Evolutionary conservation across 2,113 vertebrate species (phyloP), one percentile per base, ranked within the genome.

Genomic region (Vulpes vulpes): DNA sequence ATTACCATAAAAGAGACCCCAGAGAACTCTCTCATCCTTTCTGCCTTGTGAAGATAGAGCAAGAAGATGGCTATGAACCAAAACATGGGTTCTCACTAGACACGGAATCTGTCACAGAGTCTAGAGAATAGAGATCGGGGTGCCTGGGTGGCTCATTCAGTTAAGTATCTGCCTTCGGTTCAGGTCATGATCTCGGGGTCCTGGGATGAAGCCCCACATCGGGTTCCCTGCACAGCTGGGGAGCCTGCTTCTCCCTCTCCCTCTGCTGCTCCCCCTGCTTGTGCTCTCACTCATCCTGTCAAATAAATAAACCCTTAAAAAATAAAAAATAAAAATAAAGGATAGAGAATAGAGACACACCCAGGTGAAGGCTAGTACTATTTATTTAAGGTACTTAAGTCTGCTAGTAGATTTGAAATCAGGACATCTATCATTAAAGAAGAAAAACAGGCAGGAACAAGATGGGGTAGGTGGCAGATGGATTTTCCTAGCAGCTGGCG

Each of bases 371-470:
- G 5, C 49, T 81, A 82, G 15, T 95, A 80, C 85, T 87, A 43
- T 88, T 85, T 97, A 84, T 73, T 97, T 91, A 96, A 96, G 94
- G 93, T 69, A 65, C 55, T 82, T 96, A 89, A 91, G 73, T 90
- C 76, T 67, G 53, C 59, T 91, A 15, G 27, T 89, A 84, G 78
- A 95, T 95, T 96, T 91, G 88, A 94, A 97, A 91, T 38, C 27
- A 20, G 95, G 78, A 96, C 93, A 95, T 73, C 87, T 93, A 93
- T 97, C 94, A 97, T 93, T 82, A 94, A 91, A 89, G 93, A 96
- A 90, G 92, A 93, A 95, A 96, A 97, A 86, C 91, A 96, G 93
- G 88, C 91, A 90, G 88, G 53, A 89, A 89, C 88, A 82, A 95
- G 88, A 82, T 32, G 55, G 17, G 11, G 27, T 88, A 91, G 95